A percentile compares a stretch with the other conserved stretches of the same genome.
Evolutionary conservation across 2,113 vertebrate genomes (phyloP).

Genomic region (Coptodon rendalli): DNA sequence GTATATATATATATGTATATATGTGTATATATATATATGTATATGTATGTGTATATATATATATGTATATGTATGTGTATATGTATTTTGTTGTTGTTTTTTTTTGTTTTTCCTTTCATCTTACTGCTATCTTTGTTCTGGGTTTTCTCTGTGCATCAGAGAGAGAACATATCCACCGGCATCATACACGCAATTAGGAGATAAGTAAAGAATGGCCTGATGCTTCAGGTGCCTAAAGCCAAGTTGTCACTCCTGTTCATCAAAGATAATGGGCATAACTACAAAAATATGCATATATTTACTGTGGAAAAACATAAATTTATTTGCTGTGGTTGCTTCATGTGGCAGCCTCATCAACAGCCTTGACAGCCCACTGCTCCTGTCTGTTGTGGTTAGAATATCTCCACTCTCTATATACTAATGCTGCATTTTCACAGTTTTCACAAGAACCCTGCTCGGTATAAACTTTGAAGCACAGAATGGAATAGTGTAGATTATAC

Average conservation of each 20-base stretch:
- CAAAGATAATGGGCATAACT: constrained; percentile 13
- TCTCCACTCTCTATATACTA: not conserved
- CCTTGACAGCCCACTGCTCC: not conserved
- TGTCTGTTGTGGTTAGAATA: not conserved
- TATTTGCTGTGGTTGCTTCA: not conserved
- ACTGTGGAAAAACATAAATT: not conserved
- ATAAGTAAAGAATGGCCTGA: constrained; percentile 38
- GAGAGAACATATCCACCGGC: not conserved
- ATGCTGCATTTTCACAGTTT: not conserved
- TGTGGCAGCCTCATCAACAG: not conserved
- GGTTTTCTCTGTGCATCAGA: not conserved
- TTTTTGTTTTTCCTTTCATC: not conserved
- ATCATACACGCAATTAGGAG: constrained; percentile 47
- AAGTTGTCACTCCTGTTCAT: constrained; percentile 4
- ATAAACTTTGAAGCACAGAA: not conserved
- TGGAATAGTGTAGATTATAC: not conserved
- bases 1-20: fast-evolving
- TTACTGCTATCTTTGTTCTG: not conserved
- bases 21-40: fast-evolving
- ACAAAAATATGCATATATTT: not conserved
- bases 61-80: not conserved
- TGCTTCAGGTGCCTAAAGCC: constrained; percentile 9
- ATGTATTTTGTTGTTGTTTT: not conserved
- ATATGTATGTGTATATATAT: fast-evolving
- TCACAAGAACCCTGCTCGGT: not conserved